phyloP scores from a whole-genome alignment of 2,888 invertebrate genomes.

The Chironomus tentans region DNA sequence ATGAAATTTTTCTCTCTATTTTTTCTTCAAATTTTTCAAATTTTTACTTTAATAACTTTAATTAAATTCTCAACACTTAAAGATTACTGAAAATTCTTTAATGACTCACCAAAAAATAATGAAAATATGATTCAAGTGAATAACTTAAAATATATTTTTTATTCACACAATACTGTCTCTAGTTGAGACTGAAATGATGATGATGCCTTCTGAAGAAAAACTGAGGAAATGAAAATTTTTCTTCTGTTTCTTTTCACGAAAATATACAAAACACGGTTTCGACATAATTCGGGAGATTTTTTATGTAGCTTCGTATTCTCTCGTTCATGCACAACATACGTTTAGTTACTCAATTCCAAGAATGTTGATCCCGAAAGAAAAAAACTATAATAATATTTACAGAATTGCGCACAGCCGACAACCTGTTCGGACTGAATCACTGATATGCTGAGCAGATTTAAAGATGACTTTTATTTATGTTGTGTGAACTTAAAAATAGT shows the following conservation, averaged over 20 bases:
- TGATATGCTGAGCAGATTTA: background rate
- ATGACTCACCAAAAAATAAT: constrained; percentile 10
- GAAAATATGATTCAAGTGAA: background rate
- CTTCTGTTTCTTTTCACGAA: constrained; percentile 6
- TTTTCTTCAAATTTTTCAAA: no score
- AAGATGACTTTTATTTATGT: background rate
- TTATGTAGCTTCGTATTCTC: constrained; percentile 7
- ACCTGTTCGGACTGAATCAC: background rate
- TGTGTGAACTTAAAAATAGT: background rate
- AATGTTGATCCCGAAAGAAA: constrained; percentile 23
- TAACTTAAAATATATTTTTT: background rate
- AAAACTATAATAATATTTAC: constrained; percentile 6
- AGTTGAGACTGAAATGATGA: background rate
- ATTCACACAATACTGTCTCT: background rate
- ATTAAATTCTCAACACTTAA: background rate
- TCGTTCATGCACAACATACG: background rate
- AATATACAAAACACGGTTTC: background rate
- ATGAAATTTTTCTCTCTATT: background rate
- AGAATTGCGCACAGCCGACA: constrained; percentile 3
- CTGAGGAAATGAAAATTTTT: constrained; percentile 11
- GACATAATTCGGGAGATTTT: constrained; percentile 14
- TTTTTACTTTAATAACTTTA: background rate
- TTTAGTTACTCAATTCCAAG: constrained; percentile 21
- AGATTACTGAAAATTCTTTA: background rate
- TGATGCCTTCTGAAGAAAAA: constrained; percentile 18